phyloP scores from a whole-genome alignment of 1,140 invertebrate genomes.

The Drosophila hydei region DNA sequence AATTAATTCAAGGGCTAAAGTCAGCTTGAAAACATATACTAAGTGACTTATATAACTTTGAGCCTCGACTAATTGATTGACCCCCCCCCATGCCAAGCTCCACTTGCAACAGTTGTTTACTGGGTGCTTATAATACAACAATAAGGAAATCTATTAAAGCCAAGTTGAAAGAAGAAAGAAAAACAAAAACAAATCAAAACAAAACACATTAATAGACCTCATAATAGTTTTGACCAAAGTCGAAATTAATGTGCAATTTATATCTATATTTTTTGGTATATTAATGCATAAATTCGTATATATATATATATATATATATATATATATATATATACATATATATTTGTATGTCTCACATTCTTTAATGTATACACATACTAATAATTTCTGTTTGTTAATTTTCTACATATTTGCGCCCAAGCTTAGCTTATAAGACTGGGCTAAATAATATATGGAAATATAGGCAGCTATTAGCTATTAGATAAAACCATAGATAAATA shows the following conservation, averaged over 20 bases:
- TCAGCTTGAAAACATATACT: slow-evolving; percentile 59
- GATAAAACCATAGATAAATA: too few relatives aligned
- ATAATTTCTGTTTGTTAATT: not conserved
- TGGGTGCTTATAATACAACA: slow-evolving; percentile 5
- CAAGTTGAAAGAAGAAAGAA: slow-evolving; percentile 1
- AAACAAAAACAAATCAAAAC: not conserved
- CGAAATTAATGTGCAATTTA: slow-evolving; percentile 16
- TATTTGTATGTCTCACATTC: not conserved
- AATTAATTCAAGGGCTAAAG: slow-evolving; percentile 62
- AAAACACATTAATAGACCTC: slow-evolving; percentile 15
- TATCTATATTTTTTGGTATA: not conserved
- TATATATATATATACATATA: not conserved
- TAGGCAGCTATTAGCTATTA: too few relatives aligned
- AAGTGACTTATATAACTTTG: not conserved
- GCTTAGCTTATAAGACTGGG: too few relatives aligned
- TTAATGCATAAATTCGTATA: not conserved
- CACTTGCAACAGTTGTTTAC: too few relatives aligned
- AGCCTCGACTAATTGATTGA: slow-evolving; percentile 64
- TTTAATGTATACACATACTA: not conserved
- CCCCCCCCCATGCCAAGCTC: too few relatives aligned
- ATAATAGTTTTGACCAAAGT: slow-evolving; percentile 6
- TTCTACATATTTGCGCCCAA: too few relatives aligned
- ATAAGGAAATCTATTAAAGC: slow-evolving; percentile 28
- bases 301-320: not conserved
- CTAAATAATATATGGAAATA: too few relatives aligned